Percentiles rank a stretch among this genome's conserved stretches.
These are phyloP conservation scores for Archaeoteleia sp. DNA, from an alignment of 2,888 invertebrate species.

Conservation along the genomic window DNA sequence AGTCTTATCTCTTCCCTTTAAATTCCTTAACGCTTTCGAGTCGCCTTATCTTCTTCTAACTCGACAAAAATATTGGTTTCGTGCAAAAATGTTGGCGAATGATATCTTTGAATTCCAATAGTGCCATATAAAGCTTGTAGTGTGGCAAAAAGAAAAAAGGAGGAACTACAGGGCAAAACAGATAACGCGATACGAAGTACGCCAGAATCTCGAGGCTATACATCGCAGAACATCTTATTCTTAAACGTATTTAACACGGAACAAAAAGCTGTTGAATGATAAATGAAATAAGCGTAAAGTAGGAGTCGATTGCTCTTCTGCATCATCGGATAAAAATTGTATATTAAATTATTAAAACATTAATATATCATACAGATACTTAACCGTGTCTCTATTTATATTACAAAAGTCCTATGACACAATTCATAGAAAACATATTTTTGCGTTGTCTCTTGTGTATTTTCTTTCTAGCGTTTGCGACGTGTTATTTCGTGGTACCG, in stretches of 20 bases:
- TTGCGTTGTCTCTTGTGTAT: constrained; percentile 46
- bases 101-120: constrained; percentile 44
- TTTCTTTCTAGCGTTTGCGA: too few species aligned
- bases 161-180: constrained; percentile 42
- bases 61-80: constrained; percentile 13
- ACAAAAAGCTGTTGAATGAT: constrained; percentile 29
- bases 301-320: constrained; percentile 22
- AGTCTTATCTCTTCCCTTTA: too few species aligned
- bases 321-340: too few species aligned
- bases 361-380: too few species aligned
- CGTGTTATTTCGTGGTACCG: constrained; percentile 10
- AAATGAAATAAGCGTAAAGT: constrained; percentile 50
- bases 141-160: constrained; percentile 39
- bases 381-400: too few species aligned
- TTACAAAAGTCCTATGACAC: too few species aligned
- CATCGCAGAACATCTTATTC: constrained; percentile 66
- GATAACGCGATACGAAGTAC: constrained; percentile 35
- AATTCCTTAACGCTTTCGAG: too few species aligned
- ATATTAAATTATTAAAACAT: too few species aligned
- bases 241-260: constrained; percentile 26
- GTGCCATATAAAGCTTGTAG: constrained; percentile 42
- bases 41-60: too few species aligned
- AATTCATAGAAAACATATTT: not conserved
- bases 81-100: constrained; percentile 20
- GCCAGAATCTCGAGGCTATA: constrained; percentile 51